phyloP scores from a whole-genome alignment of 2,888 invertebrate species.

The Synanthedon andrenaeformis region DNA sequence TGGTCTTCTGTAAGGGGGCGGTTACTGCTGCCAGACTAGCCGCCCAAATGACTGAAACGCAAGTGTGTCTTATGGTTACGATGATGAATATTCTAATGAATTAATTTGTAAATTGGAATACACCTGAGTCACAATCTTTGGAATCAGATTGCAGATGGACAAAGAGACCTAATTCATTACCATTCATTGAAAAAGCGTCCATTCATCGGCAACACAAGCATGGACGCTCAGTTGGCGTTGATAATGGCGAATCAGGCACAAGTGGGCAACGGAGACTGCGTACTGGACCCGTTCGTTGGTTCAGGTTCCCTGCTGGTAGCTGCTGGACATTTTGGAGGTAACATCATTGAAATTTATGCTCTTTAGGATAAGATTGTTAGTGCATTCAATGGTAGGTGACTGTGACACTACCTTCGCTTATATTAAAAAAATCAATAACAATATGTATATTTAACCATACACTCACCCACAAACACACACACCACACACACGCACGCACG shows the following conservation, averaged over 20 bases:
- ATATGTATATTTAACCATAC: too few relatives aligned
- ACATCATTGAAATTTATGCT: background rate
- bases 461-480: too few relatives aligned
- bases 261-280: constrained; percentile 77
- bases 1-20: too few relatives aligned
- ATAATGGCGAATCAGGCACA: constrained; percentile 96
- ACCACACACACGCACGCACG: too few relatives aligned
- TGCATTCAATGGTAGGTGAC: background rate
- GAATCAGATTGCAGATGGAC: constrained; percentile 83
- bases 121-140: too few relatives aligned
- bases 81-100: too few relatives aligned
- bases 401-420: background rate
- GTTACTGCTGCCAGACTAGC: too few relatives aligned
- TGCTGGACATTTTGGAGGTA: constrained; percentile 88
- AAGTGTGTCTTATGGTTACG: too few relatives aligned
- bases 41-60: too few relatives aligned
- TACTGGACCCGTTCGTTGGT: constrained; percentile 96
- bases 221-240: constrained; percentile 95
- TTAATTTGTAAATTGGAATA: too few relatives aligned
- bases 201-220: constrained; percentile 98
- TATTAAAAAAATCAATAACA: too few relatives aligned
- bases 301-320: constrained; percentile 87
- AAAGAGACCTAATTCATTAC: constrained; percentile 81
- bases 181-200: constrained; percentile 89
- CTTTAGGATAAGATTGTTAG: background rate